These are phyloP conservation scores for Champsocephalus gunnari DNA, from an alignment of 2,797 vertebrate species.

Conservation along the genomic window DNA sequence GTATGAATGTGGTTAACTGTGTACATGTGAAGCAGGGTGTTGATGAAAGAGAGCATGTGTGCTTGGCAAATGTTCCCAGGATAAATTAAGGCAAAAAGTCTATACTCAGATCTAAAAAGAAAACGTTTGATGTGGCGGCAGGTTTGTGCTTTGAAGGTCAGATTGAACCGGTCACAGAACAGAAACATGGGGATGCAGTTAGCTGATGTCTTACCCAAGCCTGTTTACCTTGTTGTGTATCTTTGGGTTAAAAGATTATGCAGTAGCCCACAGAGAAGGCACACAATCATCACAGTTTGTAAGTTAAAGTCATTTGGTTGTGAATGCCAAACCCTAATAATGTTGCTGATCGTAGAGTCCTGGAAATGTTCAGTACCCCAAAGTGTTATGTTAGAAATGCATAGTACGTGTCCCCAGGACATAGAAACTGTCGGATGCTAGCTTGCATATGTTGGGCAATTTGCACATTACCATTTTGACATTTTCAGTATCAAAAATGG, in stretches of 20 bases:
- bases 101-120: conserved; percentile 59
- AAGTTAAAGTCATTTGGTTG: not conserved
- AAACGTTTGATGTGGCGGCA: conserved; percentile 71
- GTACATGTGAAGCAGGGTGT: conserved; percentile 64
- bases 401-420: no score
- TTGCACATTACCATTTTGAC: no score
- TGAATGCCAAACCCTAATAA: not conserved
- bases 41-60: conserved; percentile 76
- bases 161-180: conserved; percentile 58
- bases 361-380: no score
- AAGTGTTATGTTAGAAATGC: no score
- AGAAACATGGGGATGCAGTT: conserved; percentile 41
- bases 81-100: conserved; percentile 70
- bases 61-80: conserved; percentile 76
- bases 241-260: conserved; percentile 20
- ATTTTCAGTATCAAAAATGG: no score
- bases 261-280: conserved; percentile 20
- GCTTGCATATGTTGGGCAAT: no score
- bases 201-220: conserved; percentile 22
- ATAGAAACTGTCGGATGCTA: no score
- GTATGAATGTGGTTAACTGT: conserved; percentile 70
- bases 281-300: conserved; percentile 5
- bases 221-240: conserved; percentile 28
- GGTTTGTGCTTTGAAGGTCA: conserved; percentile 65
- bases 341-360: not conserved